Base-by-base conservation (phyloP, 2,797 vertebrate species). In the Arnoldichthys spilopterus region DNA sequence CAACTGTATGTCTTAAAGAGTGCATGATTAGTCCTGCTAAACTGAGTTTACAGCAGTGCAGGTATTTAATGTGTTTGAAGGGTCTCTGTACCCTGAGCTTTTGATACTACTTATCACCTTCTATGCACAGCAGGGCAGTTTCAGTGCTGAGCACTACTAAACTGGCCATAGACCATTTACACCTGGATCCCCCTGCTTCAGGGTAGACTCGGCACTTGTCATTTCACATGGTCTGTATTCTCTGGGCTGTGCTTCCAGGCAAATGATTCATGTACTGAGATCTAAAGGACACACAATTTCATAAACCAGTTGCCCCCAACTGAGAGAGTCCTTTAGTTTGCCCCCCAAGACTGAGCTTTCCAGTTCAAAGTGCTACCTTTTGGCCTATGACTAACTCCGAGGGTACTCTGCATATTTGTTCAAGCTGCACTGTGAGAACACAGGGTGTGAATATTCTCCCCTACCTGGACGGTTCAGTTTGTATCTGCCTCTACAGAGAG, bases 401-500 rank as follows among this genome's bases (percentile, higher is more conserved):
- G 59, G 59, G 59, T 20, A 34, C 34, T 62, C 59, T 3, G 26
- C 58, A 30, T 2, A 62, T 62, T 34, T 62, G 28, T 32, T 62
- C 16, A 32, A 16, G 59, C 30, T 20, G 30, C 16, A 4, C 6
- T 62, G 59, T 30, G 26, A 59, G 56, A 30, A 16, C 15, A 62
- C 28, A 8, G 16, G 59, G 16, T 32, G 30, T 62, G 59, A 62
- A 62, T 13, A 62, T 34, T 62, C 59, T 32, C 30, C 59, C 28
- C 59, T 62, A 62, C 59, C 59, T 62, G 59, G 28, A 62, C 18
- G 20, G 34, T n/a, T 62, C 59, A 62, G 59, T 26, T 59, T 56
- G 53, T 59, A 26, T 59, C 56, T 59, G 56, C 26, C 56, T 62
- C 59, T 62, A 62, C 59, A 62, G 59, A 32, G 30, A 62, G 59